These are phyloP conservation scores for Dermolepida albohirtum DNA, from an alignment of 2,888 invertebrate species.

Conservation along the genomic window DNA sequence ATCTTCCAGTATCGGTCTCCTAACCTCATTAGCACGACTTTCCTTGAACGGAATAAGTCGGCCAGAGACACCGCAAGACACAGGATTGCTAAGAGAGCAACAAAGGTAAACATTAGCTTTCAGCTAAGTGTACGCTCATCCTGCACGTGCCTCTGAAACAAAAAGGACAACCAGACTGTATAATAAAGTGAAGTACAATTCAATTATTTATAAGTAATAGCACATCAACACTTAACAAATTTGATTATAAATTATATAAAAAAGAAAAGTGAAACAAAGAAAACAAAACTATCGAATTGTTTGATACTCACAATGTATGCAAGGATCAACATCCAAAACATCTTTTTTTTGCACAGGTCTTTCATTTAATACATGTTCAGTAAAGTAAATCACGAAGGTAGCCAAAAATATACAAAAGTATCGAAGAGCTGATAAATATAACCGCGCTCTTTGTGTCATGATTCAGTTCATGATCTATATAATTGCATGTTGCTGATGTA, in stretches of 20 bases:
- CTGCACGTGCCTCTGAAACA: constrained; percentile 91
- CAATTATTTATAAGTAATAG: constrained; percentile 29
- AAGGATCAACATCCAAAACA: too few relatives aligned
- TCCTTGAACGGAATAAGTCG: constrained; percentile 55
- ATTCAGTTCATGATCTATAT: too few relatives aligned
- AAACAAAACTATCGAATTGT: too few relatives aligned
- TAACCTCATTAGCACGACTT: constrained; percentile 57
- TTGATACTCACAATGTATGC: too few relatives aligned
- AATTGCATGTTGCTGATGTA: too few relatives aligned
- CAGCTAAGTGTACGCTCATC: constrained; percentile 69
- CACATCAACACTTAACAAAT: constrained; percentile 35
- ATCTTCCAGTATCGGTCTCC: constrained; percentile 64
- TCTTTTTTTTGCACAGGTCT: too few relatives aligned
- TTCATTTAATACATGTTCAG: too few relatives aligned
- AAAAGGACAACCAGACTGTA: constrained; percentile 68
- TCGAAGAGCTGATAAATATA: too few relatives aligned
- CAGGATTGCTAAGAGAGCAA: constrained; percentile 58
- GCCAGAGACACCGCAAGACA: constrained; percentile 66
- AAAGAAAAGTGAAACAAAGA: constrained; percentile 5
- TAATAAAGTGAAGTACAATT: constrained; percentile 51
- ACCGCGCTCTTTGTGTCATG: too few relatives aligned
- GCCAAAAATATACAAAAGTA: too few relatives aligned
- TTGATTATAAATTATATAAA: constrained; percentile 12
- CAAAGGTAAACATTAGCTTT: constrained; percentile 64
- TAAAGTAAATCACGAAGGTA: too few relatives aligned